Evolutionary conservation across 2,113 vertebrate genomes (phyloP), one percentile per base, ranked within the genome.

Genomic region (Mohoua ochrocephala): DNA sequence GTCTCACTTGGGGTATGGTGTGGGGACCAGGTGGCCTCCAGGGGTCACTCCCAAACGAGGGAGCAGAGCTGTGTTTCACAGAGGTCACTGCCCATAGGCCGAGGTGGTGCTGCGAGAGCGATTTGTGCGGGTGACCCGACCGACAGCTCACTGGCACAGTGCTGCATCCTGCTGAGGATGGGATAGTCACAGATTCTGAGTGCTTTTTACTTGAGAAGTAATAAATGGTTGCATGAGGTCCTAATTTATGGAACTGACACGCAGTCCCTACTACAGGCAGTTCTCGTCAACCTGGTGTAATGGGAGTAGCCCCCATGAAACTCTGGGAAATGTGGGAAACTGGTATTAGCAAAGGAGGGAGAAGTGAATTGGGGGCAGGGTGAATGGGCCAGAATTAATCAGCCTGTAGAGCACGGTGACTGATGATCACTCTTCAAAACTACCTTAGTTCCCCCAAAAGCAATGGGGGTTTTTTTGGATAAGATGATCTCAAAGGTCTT

Each of bases 381-480:
- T 26, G 27, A 68, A 47, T 39, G 47, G 39, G 19, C n/a, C n/a
- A 75, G 23, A 78, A 78, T 53, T 9, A 65, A 67, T 60, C 16
- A 39, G 13, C 10, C n/a, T 53, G 10, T 49, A 45, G 52, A 82
- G 17, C 28, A 37, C 0, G 0, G 22, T 70, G 50, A 37, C 60
- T 33, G 21, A 30, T 49, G 61, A 14, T 68, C 28, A 49, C 17
- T 57, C 11, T 57, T 84, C 60, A 82, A 45, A 81, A 13, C 27
- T 87, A 68, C 49, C 23, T 69, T 65, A 33, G 5, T n/a, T 77
- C 10, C 23, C 7, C 18, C 12, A 77, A 59, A 78, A 78, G 11
- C 24, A 44, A 2, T 24, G 14, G 3, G 0, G 0, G 0, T 0
- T 3, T 74, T 83, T 57, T 35, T 31, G 21, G 4, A 20, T n/a